Base-by-base conservation (phyloP, 2,113 vertebrate species). In the Hirundichthys speculiger region DNA sequence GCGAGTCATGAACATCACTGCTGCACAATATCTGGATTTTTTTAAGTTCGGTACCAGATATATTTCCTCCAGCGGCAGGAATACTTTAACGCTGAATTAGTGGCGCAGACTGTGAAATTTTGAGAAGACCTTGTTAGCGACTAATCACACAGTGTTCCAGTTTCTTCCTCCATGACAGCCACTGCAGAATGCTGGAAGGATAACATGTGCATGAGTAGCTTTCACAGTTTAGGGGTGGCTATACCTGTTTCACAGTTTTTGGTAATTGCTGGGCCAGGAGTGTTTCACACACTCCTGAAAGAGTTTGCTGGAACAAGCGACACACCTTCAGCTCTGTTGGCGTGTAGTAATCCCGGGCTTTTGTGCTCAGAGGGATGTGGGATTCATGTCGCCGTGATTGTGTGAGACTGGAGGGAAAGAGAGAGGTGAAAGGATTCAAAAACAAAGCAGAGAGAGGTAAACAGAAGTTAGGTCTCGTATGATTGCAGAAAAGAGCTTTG, bases 241-340 rank as follows among this genome's bases (percentile, higher is more conserved):
- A 25, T 67, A 82, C 73, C 63, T 60, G 55, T 71, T 76, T 73
- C 46, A 81, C 74, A 71, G 41, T 39, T 58, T n/a, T 59, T 66
- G 56, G 59, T 83, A 80, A 86, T 88, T 86, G 80, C 80, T 18
- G 57, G 41, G 45, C 56, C 18, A 65, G 59, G 70, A 77, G 66
- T 66, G 34, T 69, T 68, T 71, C 71, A 72, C 60, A 50, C 46
- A 52, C 47, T 70, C 64, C 48, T 53, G 18, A 71, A 69, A 47
- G 65, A 48, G 40, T 64, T 52, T 41, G 54, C 51, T 16, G 51
- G 39, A 0, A 45, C 50, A 69, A 62, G 59, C 3, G 30, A 46
- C 52, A 73, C 64, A 63, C 74, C 57, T 74, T 52, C 38, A 45
- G 38, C 45, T 63, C 53, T 8, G 67, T 30, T 52, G 30, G 15